Evolutionary conservation across 2,113 vertebrate species (phyloP), one percentile per base, ranked within the genome.

Genomic region (Tenebrosternarchus preto): DNA sequence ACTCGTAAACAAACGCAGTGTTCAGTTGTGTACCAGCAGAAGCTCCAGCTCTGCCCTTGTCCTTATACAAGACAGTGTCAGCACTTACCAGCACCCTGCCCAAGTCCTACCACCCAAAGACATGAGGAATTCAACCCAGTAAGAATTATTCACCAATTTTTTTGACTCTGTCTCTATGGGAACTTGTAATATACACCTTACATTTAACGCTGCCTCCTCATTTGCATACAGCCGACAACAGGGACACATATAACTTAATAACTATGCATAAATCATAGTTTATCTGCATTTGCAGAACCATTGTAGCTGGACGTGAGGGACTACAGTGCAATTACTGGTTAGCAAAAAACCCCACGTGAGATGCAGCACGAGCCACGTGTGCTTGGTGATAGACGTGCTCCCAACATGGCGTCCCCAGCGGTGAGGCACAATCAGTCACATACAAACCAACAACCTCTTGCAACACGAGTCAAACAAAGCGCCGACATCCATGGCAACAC

Each of bases 1-100:
- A 74, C 76, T 81, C 53, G 33, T 74, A 59, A 86, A 77, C 61
- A 33, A 77, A 63, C 78, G 56, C 87, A 85, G 79, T 84, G 50
- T 83, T 85, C 85, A 56, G 55, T 55, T 60, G 72, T 78, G 53
- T 53, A 68, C 74, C 59, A 78, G n/a, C n/a, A 64, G 4, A 11
- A 53, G 83, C 68, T 27, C 36, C 8, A 70, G 55, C 73, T 75
- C 59, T 82, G 73, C 31, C 83, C 76, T 86, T 87, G 84, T 20
- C 86, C 82, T 36, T 66, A 81, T 70, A 81, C 31, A 56, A 36
- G 67, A n/a, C 22, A 73, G 16, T 68, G 31, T 81, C 66, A 69
- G 29, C 39, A 71, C 57, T 50, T 57, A 76, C 64, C 64, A 76
- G 67, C 72, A 80, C 69, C 36, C 78, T 39, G 27, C 29, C 50